Percentiles rank a stretch among this genome's conserved stretches.
These are phyloP conservation scores for Lamellibrachia luymesi DNA, from an alignment of 1,140 invertebrate genomes.

Conservation along the genomic window DNA sequence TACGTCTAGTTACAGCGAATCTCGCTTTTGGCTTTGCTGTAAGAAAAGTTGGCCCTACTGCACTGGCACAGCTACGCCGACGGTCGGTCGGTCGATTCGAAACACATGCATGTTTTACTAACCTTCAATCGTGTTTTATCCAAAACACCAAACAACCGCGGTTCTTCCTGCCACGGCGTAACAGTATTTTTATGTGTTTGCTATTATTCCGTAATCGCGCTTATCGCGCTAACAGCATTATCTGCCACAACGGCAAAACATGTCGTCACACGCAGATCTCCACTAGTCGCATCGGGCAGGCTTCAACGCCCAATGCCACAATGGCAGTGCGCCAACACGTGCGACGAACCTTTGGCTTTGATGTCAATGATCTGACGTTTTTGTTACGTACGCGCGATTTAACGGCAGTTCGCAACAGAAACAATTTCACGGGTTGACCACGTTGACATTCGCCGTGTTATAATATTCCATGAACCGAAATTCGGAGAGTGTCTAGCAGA, in stretches of 20 bases:
- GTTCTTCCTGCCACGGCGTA: not conserved
- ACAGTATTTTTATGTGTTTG: not conserved
- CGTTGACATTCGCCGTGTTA: not conserved
- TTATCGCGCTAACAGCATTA: not conserved
- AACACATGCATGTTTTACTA: not conserved
- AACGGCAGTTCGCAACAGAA: not conserved
- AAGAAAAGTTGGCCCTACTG: not conserved
- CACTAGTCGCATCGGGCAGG: not conserved
- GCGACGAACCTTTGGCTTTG: not conserved
- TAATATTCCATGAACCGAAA: not conserved
- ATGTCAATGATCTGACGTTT: not conserved
- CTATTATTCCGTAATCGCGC: not conserved
- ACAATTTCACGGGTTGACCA: not conserved
- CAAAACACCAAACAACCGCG: not conserved
- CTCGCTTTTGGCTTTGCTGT: not conserved
- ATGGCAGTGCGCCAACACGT: not conserved
- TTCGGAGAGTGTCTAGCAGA: not conserved
- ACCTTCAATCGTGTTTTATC: not conserved
- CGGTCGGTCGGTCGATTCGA: not conserved
- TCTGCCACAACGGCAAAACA: not conserved
- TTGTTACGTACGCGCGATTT: not conserved
- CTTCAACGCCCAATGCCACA: not conserved
- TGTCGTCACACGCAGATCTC: not conserved
- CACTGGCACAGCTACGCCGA: not conserved
- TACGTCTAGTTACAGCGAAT: not conserved